Evolutionary conservation across 2,113 vertebrate genomes (phyloP).

Genomic region (Sminthopsis crassicaudata): DNA sequence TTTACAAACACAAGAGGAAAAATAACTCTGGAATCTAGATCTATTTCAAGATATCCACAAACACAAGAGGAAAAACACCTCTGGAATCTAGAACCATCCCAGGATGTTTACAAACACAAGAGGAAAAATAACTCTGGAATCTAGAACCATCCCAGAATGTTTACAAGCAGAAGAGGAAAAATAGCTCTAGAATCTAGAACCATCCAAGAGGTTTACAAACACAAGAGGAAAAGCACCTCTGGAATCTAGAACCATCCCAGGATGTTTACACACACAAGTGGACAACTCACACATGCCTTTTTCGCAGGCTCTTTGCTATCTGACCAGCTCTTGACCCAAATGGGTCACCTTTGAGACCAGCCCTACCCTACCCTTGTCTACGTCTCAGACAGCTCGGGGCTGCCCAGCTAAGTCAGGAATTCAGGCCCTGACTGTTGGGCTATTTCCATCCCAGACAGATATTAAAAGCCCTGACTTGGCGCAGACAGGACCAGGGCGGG

Average conservation of each 20-base stretch:
- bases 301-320: not conserved
- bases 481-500: not conserved
- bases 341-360: not conserved
- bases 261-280: not conserved
- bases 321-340: not conserved
- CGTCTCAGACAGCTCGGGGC: not conserved
- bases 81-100: no score
- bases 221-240: not conserved
- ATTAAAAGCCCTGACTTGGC: constrained; percentile 8
- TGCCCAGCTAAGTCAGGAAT: not conserved
- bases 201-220: no score
- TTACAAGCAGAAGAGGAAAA: no score
- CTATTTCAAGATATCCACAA: no score
- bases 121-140: no score
- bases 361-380: not conserved
- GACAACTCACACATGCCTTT: not conserved
- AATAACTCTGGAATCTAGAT: not conserved
- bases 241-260: not conserved
- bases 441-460: constrained; percentile 18
- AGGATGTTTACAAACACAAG: no score
- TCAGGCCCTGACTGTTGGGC: not conserved
- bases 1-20: not conserved
- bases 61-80: not conserved
- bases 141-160: no score
- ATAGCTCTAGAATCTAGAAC: no score